These are phyloP conservation scores for Drosophila suzukii DNA, from an alignment of 1,140 invertebrate genomes.

Conservation along the genomic window DNA sequence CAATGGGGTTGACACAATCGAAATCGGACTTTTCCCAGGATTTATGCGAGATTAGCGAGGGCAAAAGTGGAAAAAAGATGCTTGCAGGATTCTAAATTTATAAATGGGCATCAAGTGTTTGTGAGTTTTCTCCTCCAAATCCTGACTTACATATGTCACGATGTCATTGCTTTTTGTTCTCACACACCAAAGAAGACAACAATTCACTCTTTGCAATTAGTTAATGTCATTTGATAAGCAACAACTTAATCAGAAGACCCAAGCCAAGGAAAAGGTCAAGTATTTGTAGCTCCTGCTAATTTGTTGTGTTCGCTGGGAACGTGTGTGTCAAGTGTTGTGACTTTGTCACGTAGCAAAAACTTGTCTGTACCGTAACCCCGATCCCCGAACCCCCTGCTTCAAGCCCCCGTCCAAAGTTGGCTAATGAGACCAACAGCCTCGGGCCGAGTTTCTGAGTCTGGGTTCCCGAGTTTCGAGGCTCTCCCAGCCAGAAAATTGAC, in stretches of 20 bases:
- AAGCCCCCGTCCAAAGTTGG: constrained; percentile 3
- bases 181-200: constrained; percentile 22
- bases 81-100: constrained; percentile 70
- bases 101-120: constrained; percentile 76
- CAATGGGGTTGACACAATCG: constrained; percentile 57
- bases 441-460: constrained; percentile 30
- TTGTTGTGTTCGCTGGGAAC: constrained; percentile 66
- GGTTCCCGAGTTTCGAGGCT: constrained; percentile 6
- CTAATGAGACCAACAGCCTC: constrained; percentile 57
- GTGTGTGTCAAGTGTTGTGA: constrained; percentile 76
- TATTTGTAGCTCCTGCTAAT: constrained; percentile 71
- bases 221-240: constrained; percentile 71
- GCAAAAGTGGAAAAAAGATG: constrained; percentile 49
- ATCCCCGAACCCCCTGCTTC: not conserved
- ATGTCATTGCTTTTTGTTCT: constrained; percentile 16
- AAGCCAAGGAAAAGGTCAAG: constrained; percentile 67
- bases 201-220: constrained; percentile 60
- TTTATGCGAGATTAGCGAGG: constrained; percentile 67
- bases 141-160: constrained; percentile 60
- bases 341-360: constrained; percentile 80
- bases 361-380: constrained; percentile 52
- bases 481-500: constrained; percentile 50
- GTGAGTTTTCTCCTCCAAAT: not conserved
- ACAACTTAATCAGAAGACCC: constrained; percentile 69
- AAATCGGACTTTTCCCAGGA: constrained; percentile 34